Percentiles rank a stretch among this genome's conserved stretches.
phyloP scores from a whole-genome alignment of 2,797 vertebrate genomes.

The Pteronotus mesoamericanus region DNA sequence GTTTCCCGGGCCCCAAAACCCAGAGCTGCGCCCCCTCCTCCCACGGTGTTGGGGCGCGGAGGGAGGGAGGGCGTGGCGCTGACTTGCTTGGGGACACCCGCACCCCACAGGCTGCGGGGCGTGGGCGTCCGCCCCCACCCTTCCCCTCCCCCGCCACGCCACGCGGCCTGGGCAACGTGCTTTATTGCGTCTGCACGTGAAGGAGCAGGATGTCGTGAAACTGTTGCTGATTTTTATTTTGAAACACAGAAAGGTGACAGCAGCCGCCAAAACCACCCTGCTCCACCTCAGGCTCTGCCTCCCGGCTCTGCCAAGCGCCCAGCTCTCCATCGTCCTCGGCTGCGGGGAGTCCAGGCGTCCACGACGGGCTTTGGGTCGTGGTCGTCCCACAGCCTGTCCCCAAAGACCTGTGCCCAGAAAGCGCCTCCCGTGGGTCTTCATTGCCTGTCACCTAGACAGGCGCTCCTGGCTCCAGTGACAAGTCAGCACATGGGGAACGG shows the following conservation, averaged over 20 bases:
- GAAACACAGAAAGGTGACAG: neutral
- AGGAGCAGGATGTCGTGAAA: neutral
- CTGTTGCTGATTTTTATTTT: neutral
- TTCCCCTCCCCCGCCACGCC: no score
- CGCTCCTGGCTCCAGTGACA: neutral
- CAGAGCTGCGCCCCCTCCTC: neutral
- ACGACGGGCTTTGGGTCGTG: rapidly evolving
- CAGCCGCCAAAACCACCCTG: rapidly evolving
- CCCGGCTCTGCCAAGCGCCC: rapidly evolving
- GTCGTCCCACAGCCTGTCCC: neutral
- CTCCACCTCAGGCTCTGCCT: rapidly evolving
- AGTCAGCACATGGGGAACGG: rapidly evolving
- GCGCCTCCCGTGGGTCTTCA: neutral
- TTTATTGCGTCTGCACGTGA: neutral
- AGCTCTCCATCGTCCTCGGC: rapidly evolving
- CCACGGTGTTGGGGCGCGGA: rapidly evolving
- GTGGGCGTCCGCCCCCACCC: no score
- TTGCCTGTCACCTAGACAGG: rapidly evolving
- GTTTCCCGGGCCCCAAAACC: neutral
- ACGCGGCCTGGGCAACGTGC: no score
- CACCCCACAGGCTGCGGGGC: no score
- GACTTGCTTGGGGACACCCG: neutral
- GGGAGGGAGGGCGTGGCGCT: neutral
- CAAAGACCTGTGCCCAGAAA: neutral
- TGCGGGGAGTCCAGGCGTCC: neutral